Conservation (phyloP, 2,113 vertebrate genomes). For the Thomomys bottae region DNA sequence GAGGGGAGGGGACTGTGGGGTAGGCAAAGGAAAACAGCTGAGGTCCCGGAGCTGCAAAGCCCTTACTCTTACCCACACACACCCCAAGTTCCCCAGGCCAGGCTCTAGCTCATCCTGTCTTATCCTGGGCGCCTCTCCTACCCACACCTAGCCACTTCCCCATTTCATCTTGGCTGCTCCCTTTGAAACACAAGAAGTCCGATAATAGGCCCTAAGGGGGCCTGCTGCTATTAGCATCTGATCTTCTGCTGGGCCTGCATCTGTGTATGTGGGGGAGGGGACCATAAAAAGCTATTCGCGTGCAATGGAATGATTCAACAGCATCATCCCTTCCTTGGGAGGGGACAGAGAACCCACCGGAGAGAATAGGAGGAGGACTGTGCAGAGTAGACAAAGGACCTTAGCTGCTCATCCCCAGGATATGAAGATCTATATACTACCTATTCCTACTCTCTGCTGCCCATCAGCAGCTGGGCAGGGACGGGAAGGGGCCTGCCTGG, state of each 20-base stretch:
- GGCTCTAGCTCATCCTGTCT: too few relatives aligned
- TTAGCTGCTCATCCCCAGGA: not conserved
- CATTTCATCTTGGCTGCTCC: not conserved
- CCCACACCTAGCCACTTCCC: not conserved
- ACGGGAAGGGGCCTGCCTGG: not conserved
- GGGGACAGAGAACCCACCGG: not conserved
- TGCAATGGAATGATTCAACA: not conserved
- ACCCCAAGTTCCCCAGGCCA: too few relatives aligned
- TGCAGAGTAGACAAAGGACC: too few relatives aligned
- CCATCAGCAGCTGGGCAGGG: not conserved
- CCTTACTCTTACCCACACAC: too few relatives aligned
- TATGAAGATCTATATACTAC: fast-evolving
- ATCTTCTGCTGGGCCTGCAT: constrained; percentile 4
- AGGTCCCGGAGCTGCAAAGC: too few relatives aligned
- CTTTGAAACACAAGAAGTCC: constrained; percentile 51
- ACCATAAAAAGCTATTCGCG: constrained; percentile 49
- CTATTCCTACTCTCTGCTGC: not conserved
- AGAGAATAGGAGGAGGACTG: too few relatives aligned
- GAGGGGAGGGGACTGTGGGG: not conserved
- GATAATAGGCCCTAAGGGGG: not conserved
- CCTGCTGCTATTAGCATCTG: constrained; percentile 43
- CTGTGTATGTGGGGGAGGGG: not conserved
- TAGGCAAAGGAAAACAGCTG: not conserved
- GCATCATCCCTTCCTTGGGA: not conserved
- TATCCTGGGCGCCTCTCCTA: not conserved